These are phyloP conservation scores for Cheirogaleus medius DNA, from an alignment of 2,113 vertebrate genomes.

Conservation along the genomic window DNA sequence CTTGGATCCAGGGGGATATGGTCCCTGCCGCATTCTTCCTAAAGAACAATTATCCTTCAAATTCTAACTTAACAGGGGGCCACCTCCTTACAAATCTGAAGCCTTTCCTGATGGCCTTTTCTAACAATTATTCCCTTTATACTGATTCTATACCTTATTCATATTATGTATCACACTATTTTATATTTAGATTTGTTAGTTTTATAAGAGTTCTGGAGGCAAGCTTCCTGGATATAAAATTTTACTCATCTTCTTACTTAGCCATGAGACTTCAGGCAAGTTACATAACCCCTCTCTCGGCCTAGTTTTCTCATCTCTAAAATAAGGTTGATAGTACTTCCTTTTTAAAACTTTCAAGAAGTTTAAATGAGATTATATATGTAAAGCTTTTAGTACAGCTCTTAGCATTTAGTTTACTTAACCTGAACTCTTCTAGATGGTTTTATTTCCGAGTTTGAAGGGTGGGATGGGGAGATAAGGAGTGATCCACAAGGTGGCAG, in stretches of 20 bases:
- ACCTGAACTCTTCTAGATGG: neutral
- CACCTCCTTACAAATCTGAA: neutral
- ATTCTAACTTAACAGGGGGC: neutral
- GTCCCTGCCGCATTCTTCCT: neutral
- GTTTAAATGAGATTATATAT: neutral
- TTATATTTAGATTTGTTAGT: neutral
- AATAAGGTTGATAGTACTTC: neutral
- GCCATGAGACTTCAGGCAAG: neutral
- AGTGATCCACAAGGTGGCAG: slow-evolving; percentile 55
- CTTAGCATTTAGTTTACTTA: neutral
- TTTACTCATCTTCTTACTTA: neutral
- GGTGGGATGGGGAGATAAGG: neutral
- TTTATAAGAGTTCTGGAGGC: neutral
- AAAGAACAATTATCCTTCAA: neutral
- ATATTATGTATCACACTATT: neutral
- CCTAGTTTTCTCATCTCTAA: neutral
- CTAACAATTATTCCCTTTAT: neutral
- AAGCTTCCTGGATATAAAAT: neutral
- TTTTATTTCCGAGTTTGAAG: neutral
- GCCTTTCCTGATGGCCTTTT: neutral
- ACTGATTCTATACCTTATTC: neutral
- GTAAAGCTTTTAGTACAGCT: neutral
- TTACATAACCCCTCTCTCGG: neutral
- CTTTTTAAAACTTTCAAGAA: neutral
- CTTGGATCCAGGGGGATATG: neutral